Evolutionary conservation across 2,888 invertebrate species (phyloP), one percentile per base, ranked within the genome.

Genomic region (Lymantria monacha): DNA sequence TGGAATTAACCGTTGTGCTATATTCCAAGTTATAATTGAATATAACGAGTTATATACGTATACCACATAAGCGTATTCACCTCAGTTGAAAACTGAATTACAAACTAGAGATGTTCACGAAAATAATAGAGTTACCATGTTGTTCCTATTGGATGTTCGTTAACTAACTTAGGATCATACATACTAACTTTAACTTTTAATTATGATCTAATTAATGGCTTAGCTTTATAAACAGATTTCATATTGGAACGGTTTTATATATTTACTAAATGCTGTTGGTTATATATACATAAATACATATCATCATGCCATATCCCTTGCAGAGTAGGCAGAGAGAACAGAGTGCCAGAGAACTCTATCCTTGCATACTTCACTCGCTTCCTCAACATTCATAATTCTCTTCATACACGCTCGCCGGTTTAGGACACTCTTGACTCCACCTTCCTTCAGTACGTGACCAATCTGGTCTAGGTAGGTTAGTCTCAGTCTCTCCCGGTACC

Each of bases 81-180:
- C 49, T 41, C 60, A 46, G 56, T 55, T 49, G 33, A 43, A 59
- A 70, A 71, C 63, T 54, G 49, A 57, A 68, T 70, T 68, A 63
- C 22, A 13, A 52, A 57, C 54, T 60, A 51, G 52, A 55, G 61
- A 55, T 58, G 59, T 49, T 38, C 55, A 49, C 54, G 49, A 55
- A 62, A 57, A 51, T 69, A 69, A 69, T 63, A 33, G 36, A 56
- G 63, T 66, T 67, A 59, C 30, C 37, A 13, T 46, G 53, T 43
- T 58, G 52, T 55, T 46, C 51, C 40, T 46, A 46, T 51, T 45
- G 38, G 30, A 49, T 55, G 44, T 62, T 57, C 47, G 56, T 49
- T 61, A 46, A 60, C 49, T 53, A 48, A 49, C 45, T 55, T 7
- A 41, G 9, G 1, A 33, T 10, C 10, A 33, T 10, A 33, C 33